phyloP scores from a whole-genome alignment of 2,888 invertebrate genomes.

The Oscheius sp. region DNA sequence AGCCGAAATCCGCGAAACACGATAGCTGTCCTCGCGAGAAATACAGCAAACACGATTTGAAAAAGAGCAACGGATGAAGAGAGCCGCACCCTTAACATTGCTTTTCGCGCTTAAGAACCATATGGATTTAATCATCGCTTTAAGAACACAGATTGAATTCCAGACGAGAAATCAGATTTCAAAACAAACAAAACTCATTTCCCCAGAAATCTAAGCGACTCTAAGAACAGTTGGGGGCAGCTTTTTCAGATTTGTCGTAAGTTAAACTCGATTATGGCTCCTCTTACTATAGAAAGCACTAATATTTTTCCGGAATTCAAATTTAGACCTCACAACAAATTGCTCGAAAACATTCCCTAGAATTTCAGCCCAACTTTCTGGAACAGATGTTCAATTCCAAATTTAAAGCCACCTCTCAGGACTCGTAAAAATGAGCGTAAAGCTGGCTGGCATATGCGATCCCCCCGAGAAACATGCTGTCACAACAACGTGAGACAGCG shows the following conservation, averaged over 20 bases:
- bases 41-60: conserved; percentile 6
- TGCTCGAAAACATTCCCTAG: neutral
- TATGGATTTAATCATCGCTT: no score
- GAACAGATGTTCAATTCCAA: conserved; percentile 2
- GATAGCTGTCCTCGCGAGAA: conserved; percentile 24
- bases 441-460: neutral
- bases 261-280: no score
- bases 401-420: conserved; percentile 6
- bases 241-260: no score
- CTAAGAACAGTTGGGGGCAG: no score
- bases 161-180: neutral
- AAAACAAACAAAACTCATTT: neutral
- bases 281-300: no score
- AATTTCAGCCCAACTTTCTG: neutral
- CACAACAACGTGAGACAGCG: conserved; percentile 7
- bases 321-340: no score
- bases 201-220: no score
- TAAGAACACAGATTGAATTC: neutral
- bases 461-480: conserved; percentile 22
- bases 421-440: conserved; percentile 14
- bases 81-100: neutral
- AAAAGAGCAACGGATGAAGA: conserved; percentile 14
- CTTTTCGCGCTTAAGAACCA: no score
- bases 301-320: no score
- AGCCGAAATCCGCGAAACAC: conserved; percentile 11